Evolutionary conservation across 2,888 invertebrate species (phyloP), one percentile per base, ranked within the genome.

Genomic region (Encarsia formosa): DNA sequence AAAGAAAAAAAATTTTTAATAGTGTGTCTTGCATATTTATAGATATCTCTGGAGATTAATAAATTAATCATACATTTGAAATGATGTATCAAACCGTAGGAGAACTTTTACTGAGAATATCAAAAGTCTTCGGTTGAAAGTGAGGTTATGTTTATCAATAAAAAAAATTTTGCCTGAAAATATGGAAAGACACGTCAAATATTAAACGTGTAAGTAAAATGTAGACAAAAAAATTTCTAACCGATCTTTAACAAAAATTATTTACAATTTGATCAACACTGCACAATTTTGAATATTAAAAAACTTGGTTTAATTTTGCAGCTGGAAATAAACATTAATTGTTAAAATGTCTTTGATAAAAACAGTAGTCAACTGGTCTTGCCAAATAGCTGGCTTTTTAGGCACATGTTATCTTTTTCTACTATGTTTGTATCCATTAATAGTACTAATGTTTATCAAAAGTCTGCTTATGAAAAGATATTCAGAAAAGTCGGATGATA

Each of bases 391-490:
- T 16, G 47, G 50, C 4, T 53, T 53, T 39, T 0, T 53, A 15
- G 47, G 26, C 15, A 53, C 56, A 38, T 53, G 47, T 38, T 53
- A 46, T 47, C 18, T 53, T 13, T 56, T 46, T 41, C 23, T 50
- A 4, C 5, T 56, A 22, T 53, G 40, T 26, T 24, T 56, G 11
- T 56, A 53, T 44, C 56, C 56, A 13, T 22, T 57, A n/a, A 16
- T 53, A 24, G 19, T 47, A 15, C 42, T 41, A 15, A 38, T 48
- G 8, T 37, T 54, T n/a, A 20, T 52, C 15, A 42, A 37, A 50
- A 51, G 11, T 8, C 22, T 49, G 31, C 68, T 64, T 38, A 53
- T 61, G 1, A 66, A 55, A 46, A 61, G 66, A 9, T 40, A 55
- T 4, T 13, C 26, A 11, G 53, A 57, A 3, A 54, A 59, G 11